Base-by-base conservation (phyloP, 2,797 vertebrate genomes). In the Otus scops region DNA sequence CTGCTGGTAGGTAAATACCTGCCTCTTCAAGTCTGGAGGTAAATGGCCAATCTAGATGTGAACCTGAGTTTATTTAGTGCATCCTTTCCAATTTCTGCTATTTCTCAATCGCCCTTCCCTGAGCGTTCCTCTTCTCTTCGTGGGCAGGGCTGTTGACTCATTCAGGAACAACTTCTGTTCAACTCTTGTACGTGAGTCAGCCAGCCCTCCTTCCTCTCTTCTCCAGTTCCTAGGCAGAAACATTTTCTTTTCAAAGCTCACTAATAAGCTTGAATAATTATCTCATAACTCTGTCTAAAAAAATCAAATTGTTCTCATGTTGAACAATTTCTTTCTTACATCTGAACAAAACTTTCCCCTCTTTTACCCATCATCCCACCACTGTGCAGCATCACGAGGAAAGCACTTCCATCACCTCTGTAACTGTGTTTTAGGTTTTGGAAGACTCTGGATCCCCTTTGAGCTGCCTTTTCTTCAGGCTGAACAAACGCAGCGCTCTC, bases 91-190 rank as follows among this genome's bases (percentile, higher is more conserved):
- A 1, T 59, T 85, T 67, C 54, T 68, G 17, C 45, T 75, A 0
- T 90, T 92, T 86, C 94, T 90, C 41, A 75, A 17, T 94, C 6
- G 2, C 50, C 30, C 78, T 93, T 71, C 39, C 23, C 59, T 60
- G 36, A 93, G 70, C 4, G 1, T 63, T 87, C 24, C 63, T 92
- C 38, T 76, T 86, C 18, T 73, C 30, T 83, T 83, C 27, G 68
- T 65, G 81, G 84, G 80, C 56, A 60, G 54, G 63, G 78, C 74
- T 70, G 36, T 91, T 93, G 94, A 90, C 59, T 96, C 86, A 87
- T 86, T 88, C 41, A 79, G 70, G 45, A 90, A 8, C 61, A 76
- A 36, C 50, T 86, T 94, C 45, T 73, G 22, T 77, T 85, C 65
- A 39, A 0, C 64, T 93, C 36, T 23, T 63, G 26, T 60, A 71